Base-by-base conservation (phyloP, 2,797 vertebrate species). In the Anguilla obscura region DNA sequence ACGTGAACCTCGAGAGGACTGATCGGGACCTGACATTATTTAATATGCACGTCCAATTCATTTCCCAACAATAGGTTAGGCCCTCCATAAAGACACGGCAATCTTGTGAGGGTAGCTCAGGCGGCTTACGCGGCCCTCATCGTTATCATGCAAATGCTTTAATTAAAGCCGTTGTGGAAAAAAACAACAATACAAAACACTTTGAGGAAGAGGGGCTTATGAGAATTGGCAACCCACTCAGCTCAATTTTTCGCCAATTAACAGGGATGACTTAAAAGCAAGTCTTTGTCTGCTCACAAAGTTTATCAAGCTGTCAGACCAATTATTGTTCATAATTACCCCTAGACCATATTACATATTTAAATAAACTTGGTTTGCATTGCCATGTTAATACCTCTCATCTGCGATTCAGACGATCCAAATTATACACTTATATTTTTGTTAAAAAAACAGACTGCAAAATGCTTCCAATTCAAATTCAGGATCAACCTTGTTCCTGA, bases 161-260 rank as follows among this genome's bases (percentile, higher is more conserved):
- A 80, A 80, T 80, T 48, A 80, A 80, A 80, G 40, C 40, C 40
- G 1, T 50, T 6, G 21, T 21, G 36, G 36, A 36, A 36, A 40
- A 48, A 50, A 45, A 80, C 30, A 80, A 80, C 76, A 80, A 66
- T 80, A 50, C 7, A 21, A 48, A 80, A 80, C 40, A 76, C 71
- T 76, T 33, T 33, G 36, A 5, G 76, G 76, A 1, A 80, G 16
- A 10, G 18, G 16, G 40, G 30, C 16, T 10, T 7, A 16, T 80
- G 40, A 24, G 18, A 24, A 48, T 4, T 21, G 40, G 2, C 18
- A 18, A 48, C 9, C 16, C 8, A 24, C 40, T 48, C 76, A 40
- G 27, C n/a, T 80, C 12, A 36, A 18, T 16, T 76, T 40, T 76
- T 76, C 16, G n/a, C 40, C 40, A 80, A 86, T 86, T 69, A 48